These are phyloP conservation scores for Podilymbus podiceps DNA, from an alignment of 2,113 vertebrate genomes.

Conservation along the genomic window DNA sequence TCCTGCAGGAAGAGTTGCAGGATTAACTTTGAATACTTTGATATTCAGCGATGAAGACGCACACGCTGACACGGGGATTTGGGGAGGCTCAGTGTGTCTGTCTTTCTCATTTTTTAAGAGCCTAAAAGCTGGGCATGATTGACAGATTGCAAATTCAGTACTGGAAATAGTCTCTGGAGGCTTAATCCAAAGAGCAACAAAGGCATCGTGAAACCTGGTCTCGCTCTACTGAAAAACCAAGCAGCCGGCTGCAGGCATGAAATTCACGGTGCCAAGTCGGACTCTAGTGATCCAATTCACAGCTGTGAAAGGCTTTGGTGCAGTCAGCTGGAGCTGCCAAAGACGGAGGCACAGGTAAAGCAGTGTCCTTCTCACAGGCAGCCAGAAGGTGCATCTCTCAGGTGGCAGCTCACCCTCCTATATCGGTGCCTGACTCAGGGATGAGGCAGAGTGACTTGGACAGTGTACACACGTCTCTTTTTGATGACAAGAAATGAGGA, in stretches of 20 bases:
- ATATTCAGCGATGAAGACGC: not conserved
- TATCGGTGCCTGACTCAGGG: not conserved
- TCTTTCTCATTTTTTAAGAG: not conserved
- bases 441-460: not conserved
- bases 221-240: not conserved
- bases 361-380: not conserved
- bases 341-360: not conserved
- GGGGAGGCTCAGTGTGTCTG: not conserved
- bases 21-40: slow-evolving; percentile 36
- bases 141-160: not conserved
- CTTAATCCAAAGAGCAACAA: not conserved
- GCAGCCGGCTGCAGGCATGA: not conserved
- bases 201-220: not conserved
- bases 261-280: not conserved
- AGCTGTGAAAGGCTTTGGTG: not conserved
- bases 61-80: not conserved
- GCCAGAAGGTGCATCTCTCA: not conserved
- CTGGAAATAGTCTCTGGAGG: slow-evolving; percentile 6
- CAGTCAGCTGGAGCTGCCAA: not conserved
- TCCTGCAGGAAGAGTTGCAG: slow-evolving; percentile 34
- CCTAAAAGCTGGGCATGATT: not conserved
- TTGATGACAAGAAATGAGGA: not conserved
- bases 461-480: not conserved
- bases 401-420: not conserved
- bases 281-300: not conserved